phyloP scores from a whole-genome alignment of 2,888 invertebrate species.

The Empis livida region DNA sequence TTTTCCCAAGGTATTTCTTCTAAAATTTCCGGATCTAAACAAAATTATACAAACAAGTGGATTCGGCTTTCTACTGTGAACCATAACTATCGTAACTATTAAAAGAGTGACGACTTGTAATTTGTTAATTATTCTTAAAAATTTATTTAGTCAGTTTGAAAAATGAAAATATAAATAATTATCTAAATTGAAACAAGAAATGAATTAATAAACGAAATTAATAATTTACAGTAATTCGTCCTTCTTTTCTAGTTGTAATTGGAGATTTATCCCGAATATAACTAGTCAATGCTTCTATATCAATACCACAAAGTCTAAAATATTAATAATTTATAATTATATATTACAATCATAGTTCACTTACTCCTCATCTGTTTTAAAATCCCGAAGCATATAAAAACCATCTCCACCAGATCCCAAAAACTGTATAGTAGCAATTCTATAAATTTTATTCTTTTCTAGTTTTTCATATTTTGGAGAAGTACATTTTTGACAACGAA shows the following conservation, averaged over 20 bases:
- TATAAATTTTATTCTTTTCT: slow-evolving; percentile 43
- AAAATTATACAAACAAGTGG: too few species aligned
- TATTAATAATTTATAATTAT: neutral
- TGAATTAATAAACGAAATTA: too few species aligned
- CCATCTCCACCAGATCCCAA: slow-evolving; percentile 59
- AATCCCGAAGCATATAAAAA: slow-evolving; percentile 37
- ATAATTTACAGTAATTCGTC: slow-evolving; percentile 15
- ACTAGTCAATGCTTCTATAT: slow-evolving; percentile 22
- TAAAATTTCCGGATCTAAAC: too few species aligned
- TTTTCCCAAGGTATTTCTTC: too few species aligned
- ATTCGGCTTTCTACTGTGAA: too few species aligned
- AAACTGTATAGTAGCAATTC: slow-evolving; percentile 47
- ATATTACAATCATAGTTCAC: slow-evolving; percentile 15
- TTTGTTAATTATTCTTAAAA: too few species aligned
- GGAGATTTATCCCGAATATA: slow-evolving; percentile 18
- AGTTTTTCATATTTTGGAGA: slow-evolving; percentile 50
- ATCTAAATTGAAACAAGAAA: too few species aligned
- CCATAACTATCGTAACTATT: too few species aligned
- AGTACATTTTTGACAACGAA: slow-evolving; percentile 50
- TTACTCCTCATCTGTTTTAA: slow-evolving; percentile 27
- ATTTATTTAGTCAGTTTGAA: too few species aligned
- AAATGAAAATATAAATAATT: too few species aligned
- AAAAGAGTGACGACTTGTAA: too few species aligned
- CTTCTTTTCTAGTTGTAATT: slow-evolving; percentile 19
- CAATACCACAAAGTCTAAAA: too few species aligned